phyloP scores from a whole-genome alignment of 2,888 invertebrate species.

The Scelioninae gen. 1 region DNA sequence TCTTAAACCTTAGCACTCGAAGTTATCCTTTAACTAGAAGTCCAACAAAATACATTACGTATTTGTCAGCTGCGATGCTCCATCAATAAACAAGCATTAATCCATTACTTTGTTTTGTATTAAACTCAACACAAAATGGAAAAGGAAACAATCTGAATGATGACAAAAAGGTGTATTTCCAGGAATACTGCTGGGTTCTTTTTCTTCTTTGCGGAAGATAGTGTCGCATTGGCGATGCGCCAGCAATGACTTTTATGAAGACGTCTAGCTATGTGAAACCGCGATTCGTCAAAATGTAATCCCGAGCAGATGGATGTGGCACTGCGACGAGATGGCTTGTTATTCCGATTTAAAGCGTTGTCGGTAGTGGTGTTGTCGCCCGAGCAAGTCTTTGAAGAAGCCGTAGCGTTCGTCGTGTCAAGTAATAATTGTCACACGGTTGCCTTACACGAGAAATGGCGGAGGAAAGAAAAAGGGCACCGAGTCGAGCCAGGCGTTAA shows the following conservation, averaged over 20 bases:
- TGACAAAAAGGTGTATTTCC: conserved; percentile 34
- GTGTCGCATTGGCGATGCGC: conserved; percentile 71
- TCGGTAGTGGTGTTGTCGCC: conserved; percentile 71
- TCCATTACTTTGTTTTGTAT: conserved; percentile 25
- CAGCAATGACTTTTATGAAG: conserved; percentile 75
- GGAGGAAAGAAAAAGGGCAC: conserved; percentile 52
- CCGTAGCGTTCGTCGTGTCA: conserved; percentile 77
- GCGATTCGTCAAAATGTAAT: conserved; percentile 82
- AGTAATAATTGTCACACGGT: conserved; percentile 79
- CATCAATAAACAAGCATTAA: conserved; percentile 2
- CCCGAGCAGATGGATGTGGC: conserved; percentile 79
- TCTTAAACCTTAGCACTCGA: too few species aligned
- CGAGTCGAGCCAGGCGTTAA: conserved; percentile 78
- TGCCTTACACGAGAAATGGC: conserved; percentile 67
- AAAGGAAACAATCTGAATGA: conserved; percentile 10
- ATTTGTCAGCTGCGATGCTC: neutral
- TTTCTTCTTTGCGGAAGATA: conserved; percentile 52
- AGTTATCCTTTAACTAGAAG: too few species aligned
- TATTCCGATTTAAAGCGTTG: conserved; percentile 79
- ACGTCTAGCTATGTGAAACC: conserved; percentile 74
- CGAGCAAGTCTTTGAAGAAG: conserved; percentile 77
- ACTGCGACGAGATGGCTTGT: conserved; percentile 78
- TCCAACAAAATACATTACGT: neutral
- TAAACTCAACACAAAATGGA: conserved; percentile 7
- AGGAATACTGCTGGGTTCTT: conserved; percentile 32